These are phyloP conservation scores for Zootoca vivipara DNA, from an alignment of 2,113 vertebrate species.

Conservation along the genomic window DNA sequence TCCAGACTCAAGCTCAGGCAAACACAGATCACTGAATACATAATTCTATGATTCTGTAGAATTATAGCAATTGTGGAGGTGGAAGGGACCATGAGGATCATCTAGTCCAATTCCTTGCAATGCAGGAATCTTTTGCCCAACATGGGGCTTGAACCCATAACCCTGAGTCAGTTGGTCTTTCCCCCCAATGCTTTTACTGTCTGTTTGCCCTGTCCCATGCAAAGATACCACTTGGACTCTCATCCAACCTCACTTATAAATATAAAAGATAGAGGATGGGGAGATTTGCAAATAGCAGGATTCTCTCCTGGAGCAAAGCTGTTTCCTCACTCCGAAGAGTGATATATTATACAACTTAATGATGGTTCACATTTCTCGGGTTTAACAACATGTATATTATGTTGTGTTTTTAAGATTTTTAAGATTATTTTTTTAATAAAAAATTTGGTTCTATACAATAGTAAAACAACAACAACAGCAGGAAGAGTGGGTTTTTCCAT, in stretches of 20 bases:
- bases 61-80: too few relatives aligned
- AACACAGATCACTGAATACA: too few relatives aligned
- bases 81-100: too few relatives aligned
- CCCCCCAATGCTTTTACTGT: background rate
- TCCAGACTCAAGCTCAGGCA: too few relatives aligned
- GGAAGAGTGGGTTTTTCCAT: background rate
- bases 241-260: background rate
- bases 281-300: background rate
- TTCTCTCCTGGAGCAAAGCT: background rate
- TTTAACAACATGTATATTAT: too few relatives aligned
- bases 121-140: too few relatives aligned
- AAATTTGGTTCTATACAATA: background rate
- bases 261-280: background rate
- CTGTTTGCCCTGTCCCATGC: background rate
- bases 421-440: background rate
- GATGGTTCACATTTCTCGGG: background rate
- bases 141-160: too few relatives aligned
- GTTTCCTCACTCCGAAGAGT: background rate
- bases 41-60: too few relatives aligned
- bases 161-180: background rate
- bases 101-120: too few relatives aligned
- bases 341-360: background rate
- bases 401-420: background rate
- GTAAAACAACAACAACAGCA: background rate
- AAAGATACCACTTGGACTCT: background rate